Evolutionary conservation across 2,888 invertebrate genomes (phyloP).

Genomic region (Mellilla xanthometata): DNA sequence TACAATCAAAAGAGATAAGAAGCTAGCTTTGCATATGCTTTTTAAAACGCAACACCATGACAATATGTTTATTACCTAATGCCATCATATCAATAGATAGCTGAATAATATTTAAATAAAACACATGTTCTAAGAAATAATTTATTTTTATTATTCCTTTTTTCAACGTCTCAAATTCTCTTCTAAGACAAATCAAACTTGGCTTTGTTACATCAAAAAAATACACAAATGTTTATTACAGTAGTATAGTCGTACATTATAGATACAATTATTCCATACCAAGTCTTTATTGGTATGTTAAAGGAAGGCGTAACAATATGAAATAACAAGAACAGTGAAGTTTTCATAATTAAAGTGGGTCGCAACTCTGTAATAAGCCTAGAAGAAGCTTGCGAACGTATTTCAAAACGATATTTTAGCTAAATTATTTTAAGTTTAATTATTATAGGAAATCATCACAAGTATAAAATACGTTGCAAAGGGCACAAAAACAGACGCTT

Average conservation of each 20-base stretch:
- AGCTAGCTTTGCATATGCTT: no score
- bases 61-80: no score
- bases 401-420: no score
- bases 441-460: no score
- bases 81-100: neutral
- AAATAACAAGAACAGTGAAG: conserved; percentile 15
- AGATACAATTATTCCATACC: conserved; percentile 58
- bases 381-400: no score
- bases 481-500: no score
- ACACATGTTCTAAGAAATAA: conserved; percentile 77
- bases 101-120: conserved; percentile 61
- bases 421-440: no score
- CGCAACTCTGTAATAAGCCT: no score
- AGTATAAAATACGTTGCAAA: no score
- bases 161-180: conserved; percentile 76
- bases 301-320: conserved; percentile 48
- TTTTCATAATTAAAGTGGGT: neutral
- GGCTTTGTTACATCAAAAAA: conserved; percentile 79
- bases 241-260: conserved; percentile 62
- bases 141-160: conserved; percentile 79
- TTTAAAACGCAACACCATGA: no score
- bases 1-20: no score
- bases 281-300: conserved; percentile 52
- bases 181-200: conserved; percentile 81
- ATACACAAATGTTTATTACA: conserved; percentile 74